phyloP scores from a whole-genome alignment of 2,113 vertebrate species.

The Scomber japonicus region DNA sequence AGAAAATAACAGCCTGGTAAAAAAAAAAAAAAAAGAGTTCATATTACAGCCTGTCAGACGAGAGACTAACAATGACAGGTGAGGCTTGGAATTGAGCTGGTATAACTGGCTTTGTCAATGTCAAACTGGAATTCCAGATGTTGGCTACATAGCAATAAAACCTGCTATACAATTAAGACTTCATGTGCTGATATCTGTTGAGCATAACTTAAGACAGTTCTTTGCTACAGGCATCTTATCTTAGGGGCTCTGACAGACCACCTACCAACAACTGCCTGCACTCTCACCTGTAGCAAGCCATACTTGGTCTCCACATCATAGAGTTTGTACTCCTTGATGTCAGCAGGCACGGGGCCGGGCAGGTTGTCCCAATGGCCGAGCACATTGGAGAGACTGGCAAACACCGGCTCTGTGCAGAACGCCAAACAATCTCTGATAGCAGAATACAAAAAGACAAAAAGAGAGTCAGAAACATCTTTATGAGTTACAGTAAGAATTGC shows the following conservation, averaged over 20 bases:
- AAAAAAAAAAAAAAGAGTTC: neutral
- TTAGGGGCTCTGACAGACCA: neutral
- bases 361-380: constrained; percentile 97
- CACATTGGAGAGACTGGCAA: constrained; percentile 96
- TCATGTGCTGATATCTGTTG: neutral
- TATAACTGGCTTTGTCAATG: constrained; percentile 43
- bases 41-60: neutral
- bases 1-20: no score
- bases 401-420: constrained; percentile 98
- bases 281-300: constrained; percentile 95
- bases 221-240: no score
- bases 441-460: neutral
- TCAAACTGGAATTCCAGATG: neutral
- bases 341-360: constrained; percentile 91
- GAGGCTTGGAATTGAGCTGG: constrained; percentile 13
- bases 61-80: constrained; percentile 2
- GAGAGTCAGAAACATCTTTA: neutral
- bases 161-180: neutral
- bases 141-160: neutral
- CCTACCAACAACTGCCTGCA: neutral
- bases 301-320: constrained; percentile 98
- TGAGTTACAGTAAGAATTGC: neutral
- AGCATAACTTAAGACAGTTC: no score
- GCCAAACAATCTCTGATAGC: constrained; percentile 93
- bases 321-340: constrained; percentile 97